Evolutionary conservation across 23 tunicate species (phyloP), one percentile per base, ranked within the genome.

Genomic region (Phallusia fumigata): DNA sequence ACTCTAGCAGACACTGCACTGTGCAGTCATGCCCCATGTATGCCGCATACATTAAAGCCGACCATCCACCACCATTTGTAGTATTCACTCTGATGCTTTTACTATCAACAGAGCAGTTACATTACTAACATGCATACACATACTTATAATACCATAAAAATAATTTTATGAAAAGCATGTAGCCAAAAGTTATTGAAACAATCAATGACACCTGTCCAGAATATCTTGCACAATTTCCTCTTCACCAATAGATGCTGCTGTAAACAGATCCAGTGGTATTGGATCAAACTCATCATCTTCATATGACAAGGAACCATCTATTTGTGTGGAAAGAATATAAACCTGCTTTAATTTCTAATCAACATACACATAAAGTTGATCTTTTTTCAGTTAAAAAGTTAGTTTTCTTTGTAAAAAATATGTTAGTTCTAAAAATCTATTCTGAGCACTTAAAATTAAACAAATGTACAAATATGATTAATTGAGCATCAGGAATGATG

Each of bases 241-340:
- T 94, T 94, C 98, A 19, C 98, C 98, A 24, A 94, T 36, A 0
- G 98, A 94, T 6, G 98, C 94, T 33, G 98, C 93, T 0, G 98
- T 94, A 77, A 83, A 91, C 0, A 94, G 69, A 80, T 94, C 98
- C 12, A 94, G 74, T 22, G 98, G 94, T 13, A 83, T 83, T 0
- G 93, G 87, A n/a, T 83, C 90, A 82, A 83, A 88, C 16, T 83
- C 83, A 26, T 77, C 86, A 75, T 83, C 87, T 81, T 87, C 90
- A 81, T 87, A 84, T 26, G 83, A 64, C 36, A 90, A 85, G 18
- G 89, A 80, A 35, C 95, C 95, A 90, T 90, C 95, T 90, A 40
- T 40, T 40, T 3, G 47, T 40, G 47, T 10, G 8, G 53, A 19
- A 81, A 87, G 8, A 40, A 40, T 3, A 40, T 40, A 40, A 5